phyloP scores from a whole-genome alignment of 2,113 vertebrate species.

The Syngnathoides biaculeatus region DNA sequence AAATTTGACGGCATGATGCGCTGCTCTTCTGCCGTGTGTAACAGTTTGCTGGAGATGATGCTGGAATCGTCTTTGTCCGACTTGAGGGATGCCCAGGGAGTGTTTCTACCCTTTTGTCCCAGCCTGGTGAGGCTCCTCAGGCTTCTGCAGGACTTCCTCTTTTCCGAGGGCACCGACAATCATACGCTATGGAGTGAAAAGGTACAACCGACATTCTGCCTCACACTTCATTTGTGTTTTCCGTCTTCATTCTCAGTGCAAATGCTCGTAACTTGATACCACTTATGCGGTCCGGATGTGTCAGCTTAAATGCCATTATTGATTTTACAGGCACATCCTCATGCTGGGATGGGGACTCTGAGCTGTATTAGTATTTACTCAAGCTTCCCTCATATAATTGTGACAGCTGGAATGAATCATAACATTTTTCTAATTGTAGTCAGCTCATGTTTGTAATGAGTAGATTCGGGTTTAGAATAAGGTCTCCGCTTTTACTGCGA shows the following conservation, averaged over 20 bases:
- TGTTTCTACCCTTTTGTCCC: slow-evolving; percentile 76
- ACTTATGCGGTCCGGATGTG: neutral
- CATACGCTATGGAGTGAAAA: slow-evolving; percentile 93
- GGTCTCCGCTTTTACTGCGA: slow-evolving; percentile 27
- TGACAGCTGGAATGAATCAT: too few species aligned
- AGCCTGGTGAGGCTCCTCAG: slow-evolving; percentile 85
- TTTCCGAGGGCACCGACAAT: slow-evolving; percentile 88
- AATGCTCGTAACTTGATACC: neutral
- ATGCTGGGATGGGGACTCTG: neutral
- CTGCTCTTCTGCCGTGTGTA: slow-evolving; percentile 12
- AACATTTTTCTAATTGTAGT: neutral
- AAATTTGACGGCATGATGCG: neutral
- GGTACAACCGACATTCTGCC: slow-evolving; percentile 62
- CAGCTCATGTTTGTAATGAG: slow-evolving; percentile 9
- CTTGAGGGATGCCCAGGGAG: slow-evolving; percentile 75
- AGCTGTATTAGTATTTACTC: too few species aligned
- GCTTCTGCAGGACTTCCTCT: slow-evolving; percentile 95
- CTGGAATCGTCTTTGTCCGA: slow-evolving; percentile 91
- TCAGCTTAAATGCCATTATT: neutral
- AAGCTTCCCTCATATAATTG: too few species aligned
- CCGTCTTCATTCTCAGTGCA: neutral
- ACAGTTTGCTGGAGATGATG: slow-evolving; percentile 97
- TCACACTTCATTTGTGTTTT: neutral
- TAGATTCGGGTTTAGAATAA: slow-evolving; percentile 43
- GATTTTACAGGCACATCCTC: neutral